Percentiles rank a stretch among this genome's conserved stretches.
Conservation (phyloP, 92 coral and sea anemone species). For the Heteractis magnifica region DNA sequence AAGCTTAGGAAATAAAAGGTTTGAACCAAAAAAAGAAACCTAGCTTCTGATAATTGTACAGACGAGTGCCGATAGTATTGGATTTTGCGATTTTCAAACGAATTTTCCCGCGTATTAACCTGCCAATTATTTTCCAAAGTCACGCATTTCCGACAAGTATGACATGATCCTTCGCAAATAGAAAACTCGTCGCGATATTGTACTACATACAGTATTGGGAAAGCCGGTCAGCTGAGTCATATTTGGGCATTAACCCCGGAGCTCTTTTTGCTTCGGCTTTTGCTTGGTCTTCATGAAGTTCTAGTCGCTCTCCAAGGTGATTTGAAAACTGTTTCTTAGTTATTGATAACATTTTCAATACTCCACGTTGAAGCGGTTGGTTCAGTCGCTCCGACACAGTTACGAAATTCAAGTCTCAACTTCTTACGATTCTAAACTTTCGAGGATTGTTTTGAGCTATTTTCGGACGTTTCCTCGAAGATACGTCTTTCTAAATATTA, state of each 20-base stretch:
- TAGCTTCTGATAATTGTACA: not conserved
- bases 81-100: slow-evolving; percentile 22
- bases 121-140: slow-evolving; percentile 10
- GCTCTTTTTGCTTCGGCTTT: not conserved
- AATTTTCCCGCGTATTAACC: slow-evolving; percentile 27
- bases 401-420: slow-evolving; percentile 15
- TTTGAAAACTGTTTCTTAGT: slow-evolving; percentile 19
- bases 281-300: slow-evolving; percentile 18
- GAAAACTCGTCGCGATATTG: slow-evolving; percentile 14
- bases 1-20: not conserved
- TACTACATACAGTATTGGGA: not conserved
- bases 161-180: slow-evolving; percentile 23
- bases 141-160: slow-evolving; percentile 28
- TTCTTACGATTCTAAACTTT: not conserved
- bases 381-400: not conserved
- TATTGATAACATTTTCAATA: slow-evolving; percentile 8
- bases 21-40: not conserved
- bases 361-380: slow-evolving; percentile 21
- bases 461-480: slow-evolving; percentile 11
- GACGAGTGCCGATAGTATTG: not conserved
- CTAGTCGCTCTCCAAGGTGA: slow-evolving; percentile 34
- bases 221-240: slow-evolving; percentile 56
- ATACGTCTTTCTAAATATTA: slow-evolving; percentile 61
- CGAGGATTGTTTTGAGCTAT: not conserved
- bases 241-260: not conserved